Evolutionary conservation across 2,888 invertebrate genomes (phyloP).

Genomic region (Cataglyphis cursor): DNA sequence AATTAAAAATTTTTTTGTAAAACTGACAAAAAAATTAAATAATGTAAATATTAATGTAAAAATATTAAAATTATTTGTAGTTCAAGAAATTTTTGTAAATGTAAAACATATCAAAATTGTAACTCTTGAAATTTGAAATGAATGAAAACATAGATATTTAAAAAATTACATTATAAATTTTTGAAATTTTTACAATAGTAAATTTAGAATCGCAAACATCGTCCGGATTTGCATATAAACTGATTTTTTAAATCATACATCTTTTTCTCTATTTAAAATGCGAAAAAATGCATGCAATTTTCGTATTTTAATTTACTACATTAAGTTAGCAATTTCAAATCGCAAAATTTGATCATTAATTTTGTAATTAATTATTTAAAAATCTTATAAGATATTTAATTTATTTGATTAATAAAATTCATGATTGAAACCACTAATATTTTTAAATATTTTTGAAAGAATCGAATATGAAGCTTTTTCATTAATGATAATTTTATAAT

Average conservation of each 20-base stretch:
- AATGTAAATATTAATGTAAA: neutral
- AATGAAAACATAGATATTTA: neutral
- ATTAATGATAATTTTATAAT: neutral
- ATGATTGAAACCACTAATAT: neutral
- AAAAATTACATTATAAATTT: too few species aligned
- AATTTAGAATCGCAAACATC: neutral
- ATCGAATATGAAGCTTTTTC: neutral
- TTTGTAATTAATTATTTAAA: neutral
- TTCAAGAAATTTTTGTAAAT: neutral
- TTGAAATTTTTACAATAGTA: too few species aligned
- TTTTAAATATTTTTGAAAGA: neutral
- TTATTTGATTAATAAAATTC: neutral
- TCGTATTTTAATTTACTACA: neutral
- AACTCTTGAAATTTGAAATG: neutral
- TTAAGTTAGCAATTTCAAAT: neutral
- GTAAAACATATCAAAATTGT: neutral
- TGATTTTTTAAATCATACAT: constrained; percentile 25
- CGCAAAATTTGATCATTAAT: neutral
- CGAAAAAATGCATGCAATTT: neutral
- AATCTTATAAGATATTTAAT: neutral
- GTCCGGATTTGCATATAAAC: constrained; percentile 12
- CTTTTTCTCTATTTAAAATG: constrained; percentile 6
- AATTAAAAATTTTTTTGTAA: neutral
- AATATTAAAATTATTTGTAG: neutral
- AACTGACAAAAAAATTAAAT: neutral